Percentiles rank a stretch among this genome's conserved stretches.
Evolutionary conservation across 2,888 invertebrate species (phyloP).

Genomic region (Drosophila pseudotalamancana): DNA sequence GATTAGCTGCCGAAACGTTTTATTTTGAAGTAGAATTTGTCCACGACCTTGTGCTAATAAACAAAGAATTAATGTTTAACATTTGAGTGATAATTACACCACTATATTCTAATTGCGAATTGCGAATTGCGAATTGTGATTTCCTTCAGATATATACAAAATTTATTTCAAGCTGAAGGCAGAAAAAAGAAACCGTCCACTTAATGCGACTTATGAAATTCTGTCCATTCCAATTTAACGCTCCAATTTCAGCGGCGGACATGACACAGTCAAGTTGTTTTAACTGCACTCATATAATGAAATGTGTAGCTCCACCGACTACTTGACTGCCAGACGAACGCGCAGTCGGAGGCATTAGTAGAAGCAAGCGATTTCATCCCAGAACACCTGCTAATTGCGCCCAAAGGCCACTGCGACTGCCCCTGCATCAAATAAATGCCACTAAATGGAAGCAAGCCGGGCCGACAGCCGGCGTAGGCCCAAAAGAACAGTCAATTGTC

Average conservation of each 20-base stretch:
- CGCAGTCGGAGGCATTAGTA: slow-evolving; percentile 22
- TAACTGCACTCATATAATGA: slow-evolving; percentile 62
- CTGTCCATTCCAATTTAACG: slow-evolving; percentile 54
- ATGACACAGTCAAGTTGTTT: slow-evolving; percentile 61
- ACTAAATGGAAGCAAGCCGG: slow-evolving; percentile 16
- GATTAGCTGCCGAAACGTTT: neutral
- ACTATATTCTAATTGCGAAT: slow-evolving; percentile 10
- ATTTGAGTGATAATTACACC: slow-evolving; percentile 11
- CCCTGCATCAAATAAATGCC: neutral
- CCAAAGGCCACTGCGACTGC: slow-evolving; percentile 32
- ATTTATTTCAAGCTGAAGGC: slow-evolving; percentile 3
- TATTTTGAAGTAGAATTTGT: slow-evolving; percentile 15
- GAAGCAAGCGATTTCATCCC: slow-evolving; percentile 54
- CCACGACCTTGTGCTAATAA: slow-evolving; percentile 48
- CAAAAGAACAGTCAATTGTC: slow-evolving; percentile 32
- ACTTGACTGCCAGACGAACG: neutral
- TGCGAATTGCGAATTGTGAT: slow-evolving; percentile 11
- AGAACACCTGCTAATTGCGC: slow-evolving; percentile 49
- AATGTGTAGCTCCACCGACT: slow-evolving; percentile 32
- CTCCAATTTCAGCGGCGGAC: slow-evolving; percentile 59
- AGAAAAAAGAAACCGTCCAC: neutral
- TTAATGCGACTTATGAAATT: slow-evolving; percentile 41
- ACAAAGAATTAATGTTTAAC: slow-evolving; percentile 18
- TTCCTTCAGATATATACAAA: slow-evolving; percentile 12
- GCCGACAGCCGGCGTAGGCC: slow-evolving; percentile 8